Percentiles rank a stretch among this genome's conserved stretches.
phyloP scores from a whole-genome alignment of 2,797 vertebrate genomes.

The Spinibarbus caldwelli region DNA sequence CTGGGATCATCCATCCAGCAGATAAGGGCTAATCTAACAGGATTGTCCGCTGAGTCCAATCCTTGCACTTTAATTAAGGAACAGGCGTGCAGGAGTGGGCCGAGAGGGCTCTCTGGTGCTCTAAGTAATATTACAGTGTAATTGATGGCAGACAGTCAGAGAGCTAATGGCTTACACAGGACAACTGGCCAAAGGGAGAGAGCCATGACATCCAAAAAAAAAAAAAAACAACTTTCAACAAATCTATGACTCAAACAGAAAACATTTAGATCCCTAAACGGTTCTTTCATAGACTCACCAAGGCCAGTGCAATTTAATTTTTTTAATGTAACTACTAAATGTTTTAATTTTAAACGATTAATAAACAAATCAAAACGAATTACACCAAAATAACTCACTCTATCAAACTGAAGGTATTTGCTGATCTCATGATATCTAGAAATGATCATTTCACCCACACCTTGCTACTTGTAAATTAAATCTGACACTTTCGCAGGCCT shows the following conservation, averaged over 20 bases:
- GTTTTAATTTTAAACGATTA: background rate
- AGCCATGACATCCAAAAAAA: background rate
- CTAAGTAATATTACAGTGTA: constrained; percentile 18
- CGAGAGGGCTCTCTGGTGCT: background rate
- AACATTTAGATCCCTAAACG: background rate
- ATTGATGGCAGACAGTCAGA: constrained; percentile 31
- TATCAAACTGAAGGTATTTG: background rate
- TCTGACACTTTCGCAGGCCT: background rate
- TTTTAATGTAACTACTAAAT: background rate
- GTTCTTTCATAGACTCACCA: background rate
- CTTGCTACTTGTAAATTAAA: background rate
- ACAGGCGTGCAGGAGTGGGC: background rate
- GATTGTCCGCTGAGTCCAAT: constrained; percentile 45
- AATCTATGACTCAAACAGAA: background rate
- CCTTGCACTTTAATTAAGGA: constrained; percentile 46
- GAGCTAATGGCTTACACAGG: background rate
- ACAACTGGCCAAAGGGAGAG: background rate
- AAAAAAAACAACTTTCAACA: background rate
- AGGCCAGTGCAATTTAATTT: background rate
- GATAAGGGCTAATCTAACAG: constrained; percentile 48
- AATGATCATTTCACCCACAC: constrained; percentile 7
- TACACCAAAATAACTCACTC: background rate
- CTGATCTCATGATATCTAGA: background rate
- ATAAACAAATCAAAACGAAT: background rate
- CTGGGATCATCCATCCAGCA: constrained; percentile 9